These are phyloP conservation scores for Empidonax alnorum DNA, from an alignment of 2,113 vertebrate species.

Conservation along the genomic window DNA sequence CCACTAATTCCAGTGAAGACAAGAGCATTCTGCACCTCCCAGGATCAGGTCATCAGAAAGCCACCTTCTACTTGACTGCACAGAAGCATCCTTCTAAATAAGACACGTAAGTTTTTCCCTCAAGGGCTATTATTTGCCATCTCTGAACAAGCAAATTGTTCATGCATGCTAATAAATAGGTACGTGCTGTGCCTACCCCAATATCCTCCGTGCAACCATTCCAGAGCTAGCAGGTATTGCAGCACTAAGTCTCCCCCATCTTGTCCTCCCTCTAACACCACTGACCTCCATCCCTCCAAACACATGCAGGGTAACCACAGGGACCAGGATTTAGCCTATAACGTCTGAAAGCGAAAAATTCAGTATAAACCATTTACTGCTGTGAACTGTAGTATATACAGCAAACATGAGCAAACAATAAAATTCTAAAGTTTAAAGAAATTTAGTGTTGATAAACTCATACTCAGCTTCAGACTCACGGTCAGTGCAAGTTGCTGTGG, in stretches of 20 bases:
- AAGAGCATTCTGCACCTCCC: neutral
- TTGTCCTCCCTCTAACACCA: accelerated
- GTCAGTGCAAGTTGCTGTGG: neutral
- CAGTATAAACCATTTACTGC: neutral
- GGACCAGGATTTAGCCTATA: neutral
- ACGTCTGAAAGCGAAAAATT: neutral
- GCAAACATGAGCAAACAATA: neutral
- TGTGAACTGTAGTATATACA: neutral
- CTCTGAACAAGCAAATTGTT: neutral
- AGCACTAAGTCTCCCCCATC: neutral
- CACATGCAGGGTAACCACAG: accelerated
- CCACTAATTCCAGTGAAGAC: neutral
- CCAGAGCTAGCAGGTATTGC: neutral
- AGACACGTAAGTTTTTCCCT: neutral
- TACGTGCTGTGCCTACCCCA: neutral
- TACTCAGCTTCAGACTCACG: neutral
- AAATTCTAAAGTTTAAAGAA: neutral
- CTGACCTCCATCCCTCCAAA: neutral
- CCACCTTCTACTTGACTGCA: neutral
- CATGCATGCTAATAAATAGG: neutral
- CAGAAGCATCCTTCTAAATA: neutral
- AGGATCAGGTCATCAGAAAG: neutral
- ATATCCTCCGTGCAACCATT: neutral
- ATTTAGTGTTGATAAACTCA: neutral
- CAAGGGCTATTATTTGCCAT: neutral